Base-by-base conservation (phyloP, 2,888 invertebrate genomes). In the Pheosia tremula region DNA sequence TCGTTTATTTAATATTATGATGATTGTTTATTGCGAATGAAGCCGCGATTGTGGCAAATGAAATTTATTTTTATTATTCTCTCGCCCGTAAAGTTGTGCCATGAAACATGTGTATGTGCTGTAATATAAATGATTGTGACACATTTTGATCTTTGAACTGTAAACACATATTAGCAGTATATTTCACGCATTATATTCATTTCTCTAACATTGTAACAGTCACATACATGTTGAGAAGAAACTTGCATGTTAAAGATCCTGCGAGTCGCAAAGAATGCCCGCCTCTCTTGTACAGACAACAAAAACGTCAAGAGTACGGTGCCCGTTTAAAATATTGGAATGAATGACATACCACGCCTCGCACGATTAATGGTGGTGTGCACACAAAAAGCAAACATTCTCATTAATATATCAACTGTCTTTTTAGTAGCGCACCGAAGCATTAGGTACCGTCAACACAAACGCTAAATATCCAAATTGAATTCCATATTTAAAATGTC, bases 321-420 rank as follows among this genome's bases (percentile, higher is more conserved):
- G 85, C 84, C 78, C 87, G 90, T 90, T 93, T 92, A 93, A 92
- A 93, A 93, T 93, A 93, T 93, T 89, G 93, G 93, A 93, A 91
- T 93, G 92, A 92, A 93, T 93, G 93, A 93, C 93, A 93, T 92
- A 92, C 92, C 93, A 83, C 88, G 92, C 88, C 86, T 86, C 86
- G 91, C 82, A 91, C 89, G 93, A 93, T 93, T 91, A 91, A 93
- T 93, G 93, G 87, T 83, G 79, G 83, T 77, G 85, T 86, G 83
- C 82, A 76, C 81, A 93, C 93, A 93, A 93, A 93, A 93, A 92
- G 91, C 87, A 87, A 90, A 87, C 90, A 82, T 70, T 85, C 92
- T 93, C 93, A 92, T 93, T 93, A 93, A 93, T 93, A 90, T 90
- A 93, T 93, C 93, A 93, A 87, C 91, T 92, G 93, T 93, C 93